Evolutionary conservation across 2,888 invertebrate species (phyloP).

Genomic region (Acrobasis repandana): DNA sequence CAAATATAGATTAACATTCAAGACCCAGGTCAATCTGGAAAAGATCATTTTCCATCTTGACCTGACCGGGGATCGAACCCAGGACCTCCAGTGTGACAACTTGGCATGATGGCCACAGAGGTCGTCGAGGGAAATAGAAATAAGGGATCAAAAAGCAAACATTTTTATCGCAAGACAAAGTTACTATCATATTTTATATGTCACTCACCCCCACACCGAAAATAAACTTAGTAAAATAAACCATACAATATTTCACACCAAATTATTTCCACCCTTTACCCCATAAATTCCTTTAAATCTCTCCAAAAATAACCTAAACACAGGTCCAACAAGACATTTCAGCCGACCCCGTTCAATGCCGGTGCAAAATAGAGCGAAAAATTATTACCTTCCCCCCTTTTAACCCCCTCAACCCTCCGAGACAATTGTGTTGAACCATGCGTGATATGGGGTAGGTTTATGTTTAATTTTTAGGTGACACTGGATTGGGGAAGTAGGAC

Average conservation of each 20-base stretch:
- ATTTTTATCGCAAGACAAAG: not conserved
- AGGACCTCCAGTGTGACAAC: too few species aligned
- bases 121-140: too few species aligned
- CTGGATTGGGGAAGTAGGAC: slow-evolving; percentile 8
- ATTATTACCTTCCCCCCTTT: slow-evolving; percentile 24
- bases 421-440: slow-evolving; percentile 26
- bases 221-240: slow-evolving; percentile 8
- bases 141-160: too few species aligned
- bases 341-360: slow-evolving; percentile 21
- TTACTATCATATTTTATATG: not conserved
- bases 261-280: slow-evolving; percentile 15
- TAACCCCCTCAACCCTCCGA: slow-evolving; percentile 10
- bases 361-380: slow-evolving; percentile 30
- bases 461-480: slow-evolving; percentile 22
- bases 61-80: too few species aligned
- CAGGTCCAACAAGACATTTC: slow-evolving; percentile 23
- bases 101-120: too few species aligned
- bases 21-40: too few species aligned
- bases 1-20: too few species aligned
- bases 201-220: not conserved
- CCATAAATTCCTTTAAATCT: slow-evolving; percentile 20
- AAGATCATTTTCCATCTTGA: too few species aligned
- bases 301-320: slow-evolving; percentile 25
- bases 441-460: slow-evolving; percentile 22
- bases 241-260: slow-evolving; percentile 14